Evolutionary conservation across 2,113 vertebrate genomes (phyloP), one percentile per base, ranked within the genome.

Genomic region (Prochilodus magdalenae): DNA sequence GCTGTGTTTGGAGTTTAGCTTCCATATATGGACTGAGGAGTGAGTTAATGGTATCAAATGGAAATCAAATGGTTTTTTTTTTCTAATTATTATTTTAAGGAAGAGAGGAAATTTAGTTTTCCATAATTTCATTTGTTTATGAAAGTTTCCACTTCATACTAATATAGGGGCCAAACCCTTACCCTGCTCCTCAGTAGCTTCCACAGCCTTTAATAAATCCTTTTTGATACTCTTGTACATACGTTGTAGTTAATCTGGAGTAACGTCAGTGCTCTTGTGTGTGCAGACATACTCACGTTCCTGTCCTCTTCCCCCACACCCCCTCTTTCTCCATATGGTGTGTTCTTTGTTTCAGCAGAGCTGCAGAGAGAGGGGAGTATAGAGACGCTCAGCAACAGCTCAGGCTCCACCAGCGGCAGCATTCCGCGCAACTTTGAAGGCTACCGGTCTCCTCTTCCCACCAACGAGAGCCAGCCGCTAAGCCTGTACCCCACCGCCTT

Each of bases 281-380:
- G 20, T 49, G 27, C 24, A 27, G 22, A 33, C 6, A 13, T 79
- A 22, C 62, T 47, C 55, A 10, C n/a, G 20, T 44, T 49, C 14
- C 73, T 27, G 83, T 63, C 80, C 63, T 84, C 30, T 79, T 3
- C 79, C 20, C 55, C 27, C 15, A n/a, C 47, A 36, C 29, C 47
- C 22, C 18, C 10, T 40, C 44, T 36, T 36, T 36, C 33, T 36
- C 24, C 16, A 8, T 63, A 20, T 36, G 57, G 59, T 75, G 51
- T 81, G 47, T 77, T 30, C 44, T 81, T 33, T n/a, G 49, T 20
- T 51, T 16, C 80, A 59, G 27, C 93, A 97, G 98, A 99, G 91
- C 96, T 99, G 83, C 98, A 99, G 94, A 95, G 97, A 91, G 98
- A 99, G 92, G 98, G 98, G 92, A 99, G 98, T 94, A 99, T 99